Evolutionary conservation across 2,888 invertebrate species (phyloP), one percentile per base, ranked within the genome.

Genomic region (Thera obeliscata): DNA sequence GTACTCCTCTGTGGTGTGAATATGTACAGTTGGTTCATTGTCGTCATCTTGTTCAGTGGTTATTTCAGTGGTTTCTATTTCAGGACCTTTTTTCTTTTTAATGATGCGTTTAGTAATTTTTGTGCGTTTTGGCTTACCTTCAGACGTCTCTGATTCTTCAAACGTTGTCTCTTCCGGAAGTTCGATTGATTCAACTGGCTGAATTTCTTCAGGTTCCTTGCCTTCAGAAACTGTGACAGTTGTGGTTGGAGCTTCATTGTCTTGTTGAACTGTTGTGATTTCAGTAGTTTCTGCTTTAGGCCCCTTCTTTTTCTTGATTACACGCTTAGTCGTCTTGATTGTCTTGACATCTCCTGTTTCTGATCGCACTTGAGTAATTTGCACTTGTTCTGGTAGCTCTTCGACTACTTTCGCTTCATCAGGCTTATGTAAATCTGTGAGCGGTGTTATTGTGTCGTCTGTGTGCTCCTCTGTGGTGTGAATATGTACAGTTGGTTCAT

Each of bases 41-140:
- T 71, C 71, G 33, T 71, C 71, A 9, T 64, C 35, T 72, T 89
- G 86, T 70, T 82, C 74, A 36, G 79, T 36, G 68, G 76, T 75
- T 77, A 86, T 74, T 78, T 88, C 66, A 69, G 84, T 76, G 74
- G 88, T 78, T 78, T 87, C 81, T 67, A 89, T 70, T 70, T 83
- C 82, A 49, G 76, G 80, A 35, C 81, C 87, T 54, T 81, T 74
- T 70, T 82, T 78, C 52, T 80, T 80, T 72, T 59, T 79, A 7
- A 67, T 65, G 2, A 52, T 58, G 7, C 64, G 64, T 12, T 57
- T 64, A 4, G 64, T 71, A 49, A 61, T 58, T 38, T 43, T 68
- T 80, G 80, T 88, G 66, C 72, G 78, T 79, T 46, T 79, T 50
- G 76, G 83, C 70, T 76, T 78, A 74, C 78, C 76, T 22, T 78